phyloP scores from a whole-genome alignment of 2,797 vertebrate genomes.

The Enteromius thamalakanensis region DNA sequence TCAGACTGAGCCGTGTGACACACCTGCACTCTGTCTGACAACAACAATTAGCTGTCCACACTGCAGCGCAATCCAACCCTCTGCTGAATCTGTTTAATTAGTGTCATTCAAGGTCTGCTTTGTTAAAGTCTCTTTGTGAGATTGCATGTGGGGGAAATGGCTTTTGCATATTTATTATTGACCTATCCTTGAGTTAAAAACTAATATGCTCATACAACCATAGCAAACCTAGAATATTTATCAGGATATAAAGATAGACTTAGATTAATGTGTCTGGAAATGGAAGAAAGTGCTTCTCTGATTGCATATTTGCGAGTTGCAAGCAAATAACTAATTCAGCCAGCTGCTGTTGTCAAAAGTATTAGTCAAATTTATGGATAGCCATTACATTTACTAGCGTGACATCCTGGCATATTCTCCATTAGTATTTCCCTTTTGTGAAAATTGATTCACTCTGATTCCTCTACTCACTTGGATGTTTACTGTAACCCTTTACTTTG shows the following conservation, averaged over 20 bases:
- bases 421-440: neutral
- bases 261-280: conserved; percentile 29
- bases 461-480: neutral
- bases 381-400: neutral
- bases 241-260: conserved; percentile 1
- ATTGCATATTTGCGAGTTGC: conserved; percentile 17
- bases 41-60: conserved; percentile 49
- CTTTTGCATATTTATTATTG: conserved; percentile 10
- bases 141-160: neutral
- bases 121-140: conserved; percentile 35
- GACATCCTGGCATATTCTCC: neutral
- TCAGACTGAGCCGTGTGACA: conserved; percentile 39
- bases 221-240: neutral
- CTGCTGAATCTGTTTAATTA: conserved; percentile 49
- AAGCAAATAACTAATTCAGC: conserved; percentile 22
- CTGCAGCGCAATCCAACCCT: conserved; percentile 34
- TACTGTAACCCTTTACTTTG: neutral
- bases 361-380: conserved; percentile 17
- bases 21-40: conserved; percentile 55
- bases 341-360: conserved; percentile 24
- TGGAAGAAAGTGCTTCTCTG: conserved; percentile 22
- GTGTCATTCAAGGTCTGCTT: conserved; percentile 35
- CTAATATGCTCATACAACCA: neutral
- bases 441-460: neutral
- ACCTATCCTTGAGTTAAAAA: neutral